Evolutionary conservation across 2,797 vertebrate genomes (phyloP).

Genomic region (Tympanoctomys barrerae): DNA sequence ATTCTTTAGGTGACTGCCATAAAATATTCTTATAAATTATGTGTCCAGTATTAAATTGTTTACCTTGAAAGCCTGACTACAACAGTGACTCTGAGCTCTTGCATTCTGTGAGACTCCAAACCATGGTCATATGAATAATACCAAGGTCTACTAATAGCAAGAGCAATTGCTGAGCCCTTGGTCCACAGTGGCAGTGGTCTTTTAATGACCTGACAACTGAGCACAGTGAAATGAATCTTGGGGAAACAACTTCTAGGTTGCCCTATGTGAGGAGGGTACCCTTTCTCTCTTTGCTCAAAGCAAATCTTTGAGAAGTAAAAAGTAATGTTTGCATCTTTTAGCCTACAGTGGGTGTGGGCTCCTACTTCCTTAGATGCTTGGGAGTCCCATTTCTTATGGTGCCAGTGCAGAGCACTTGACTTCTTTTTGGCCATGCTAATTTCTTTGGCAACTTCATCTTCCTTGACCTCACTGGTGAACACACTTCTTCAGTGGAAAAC

Average conservation of each 20-base stretch:
- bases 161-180: neutral
- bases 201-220: neutral
- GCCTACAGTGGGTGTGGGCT: neutral
- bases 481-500: neutral
- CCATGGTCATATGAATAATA: neutral
- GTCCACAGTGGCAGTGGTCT: neutral
- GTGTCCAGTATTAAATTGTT: too few species aligned
- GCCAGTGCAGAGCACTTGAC: neutral
- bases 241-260: neutral
- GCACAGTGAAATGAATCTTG: neutral
- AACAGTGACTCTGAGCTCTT: neutral
- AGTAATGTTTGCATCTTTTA: neutral
- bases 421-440: neutral
- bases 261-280: neutral
- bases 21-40: too few species aligned
- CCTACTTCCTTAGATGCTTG: neutral
- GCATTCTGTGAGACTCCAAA: neutral
- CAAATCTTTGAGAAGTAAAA: neutral
- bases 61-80: too few species aligned
- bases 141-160: neutral
- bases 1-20: too few species aligned
- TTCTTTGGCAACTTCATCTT: neutral
- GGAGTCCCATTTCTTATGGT: neutral
- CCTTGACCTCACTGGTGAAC: neutral
- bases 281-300: neutral